Percentiles rank a stretch among this genome's conserved stretches.
phyloP scores from a whole-genome alignment of 2,113 vertebrate genomes.

The Pomatorhinus ruficollis region DNA sequence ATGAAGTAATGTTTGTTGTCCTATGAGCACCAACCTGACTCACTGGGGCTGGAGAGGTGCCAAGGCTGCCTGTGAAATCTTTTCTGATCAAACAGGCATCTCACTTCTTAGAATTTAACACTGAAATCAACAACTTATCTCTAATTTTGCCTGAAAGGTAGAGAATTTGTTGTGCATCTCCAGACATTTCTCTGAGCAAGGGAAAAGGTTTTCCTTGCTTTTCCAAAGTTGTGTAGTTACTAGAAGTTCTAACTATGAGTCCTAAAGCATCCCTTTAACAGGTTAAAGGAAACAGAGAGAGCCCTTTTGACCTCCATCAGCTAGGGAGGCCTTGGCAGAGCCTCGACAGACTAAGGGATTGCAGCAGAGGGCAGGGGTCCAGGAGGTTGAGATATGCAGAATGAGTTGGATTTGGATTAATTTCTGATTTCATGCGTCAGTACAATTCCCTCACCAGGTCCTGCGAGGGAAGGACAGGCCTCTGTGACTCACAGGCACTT shows the following conservation, averaged over 20 bases:
- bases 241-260: background rate
- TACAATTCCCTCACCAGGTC: background rate
- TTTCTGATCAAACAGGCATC: background rate
- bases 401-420: background rate
- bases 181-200: background rate
- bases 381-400: background rate
- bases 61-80: background rate
- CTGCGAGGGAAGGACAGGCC: background rate
- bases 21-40: background rate
- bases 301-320: background rate
- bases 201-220: background rate
- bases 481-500: background rate
- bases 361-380: background rate
- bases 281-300: background rate
- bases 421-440: background rate
- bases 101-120: background rate
- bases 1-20: accelerated
- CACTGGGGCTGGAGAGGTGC: background rate
- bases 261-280: background rate
- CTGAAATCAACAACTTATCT: background rate
- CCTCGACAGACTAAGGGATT: background rate
- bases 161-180: background rate
- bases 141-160: background rate
- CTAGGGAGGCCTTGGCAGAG: background rate
- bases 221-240: background rate